Evolutionary conservation across 2,888 invertebrate species (phyloP), one percentile per base, ranked within the genome.

Genomic region (Cactoblastis cactorum): DNA sequence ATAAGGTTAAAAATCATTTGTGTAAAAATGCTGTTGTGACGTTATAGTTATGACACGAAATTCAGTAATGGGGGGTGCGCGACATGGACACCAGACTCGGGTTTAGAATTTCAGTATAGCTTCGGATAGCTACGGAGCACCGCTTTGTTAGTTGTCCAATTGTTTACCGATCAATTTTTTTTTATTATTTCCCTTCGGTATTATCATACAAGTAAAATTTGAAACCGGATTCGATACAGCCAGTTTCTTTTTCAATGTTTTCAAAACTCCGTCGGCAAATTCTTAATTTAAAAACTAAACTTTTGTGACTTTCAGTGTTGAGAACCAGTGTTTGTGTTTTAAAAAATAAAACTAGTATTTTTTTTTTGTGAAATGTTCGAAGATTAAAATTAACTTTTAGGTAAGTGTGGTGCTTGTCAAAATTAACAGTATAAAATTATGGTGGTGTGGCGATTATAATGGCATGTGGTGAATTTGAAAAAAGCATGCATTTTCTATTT

Each of bases 61-160:
- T 86, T 76, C 74, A 83, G 89, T 89, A 89, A 85, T 87, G 89
- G 89, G 89, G 89, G 89, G 89, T 88, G 82, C 83, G 71, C 77
- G 88, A 84, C 86, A 89, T 83, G 83, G 89, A 89, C 81, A 89
- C 88, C 88, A 73, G 77, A 80, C 80, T 84, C 72, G 83, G 89
- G 89, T 89, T 89, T 89, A 85, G 87, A 88, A 89, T 89, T 89
- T 89, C 89, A 89, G 89, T 89, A 77, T 73, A 86, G 87, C 88
- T 87, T 88, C 88, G 88, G 89, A 88, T 89, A 81, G 88, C 88
- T 77, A 71, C 84, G 86, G 81, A 80, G 83, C 84, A 82, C 77
- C 74, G 81, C 87, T 87, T 88, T 89, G 89, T 89, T 85, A 77
- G 80, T 74, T 73, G 72, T 76, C 61, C 80, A 76, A 87, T 88